Evolutionary conservation across 2,888 invertebrate genomes (phyloP).

Genomic region (Pherbina coryleti): DNA sequence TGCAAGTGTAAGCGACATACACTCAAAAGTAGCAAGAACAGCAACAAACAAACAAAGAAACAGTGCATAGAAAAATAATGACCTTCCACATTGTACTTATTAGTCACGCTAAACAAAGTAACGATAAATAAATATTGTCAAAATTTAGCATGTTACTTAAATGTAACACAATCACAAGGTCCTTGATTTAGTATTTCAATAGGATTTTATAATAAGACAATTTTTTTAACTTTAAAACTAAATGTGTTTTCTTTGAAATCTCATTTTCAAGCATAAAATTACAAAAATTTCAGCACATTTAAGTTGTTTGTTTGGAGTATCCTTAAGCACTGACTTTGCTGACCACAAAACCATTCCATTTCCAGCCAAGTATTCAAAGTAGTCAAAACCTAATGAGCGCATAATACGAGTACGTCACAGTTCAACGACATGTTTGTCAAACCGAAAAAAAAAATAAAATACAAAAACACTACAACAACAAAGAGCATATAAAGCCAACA

Average conservation of each 20-base stretch:
- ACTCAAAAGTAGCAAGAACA: constrained; percentile 13
- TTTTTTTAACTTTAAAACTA: too few species aligned
- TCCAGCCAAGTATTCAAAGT: too few species aligned
- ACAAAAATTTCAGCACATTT: neutral
- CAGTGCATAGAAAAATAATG: constrained; percentile 2
- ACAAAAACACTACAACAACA: neutral
- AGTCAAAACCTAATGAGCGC: too few species aligned
- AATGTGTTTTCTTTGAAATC: too few species aligned
- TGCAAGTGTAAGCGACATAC: neutral
- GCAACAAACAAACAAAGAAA: constrained; percentile 14
- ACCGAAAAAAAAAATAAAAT: neutral
- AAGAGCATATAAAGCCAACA: neutral
- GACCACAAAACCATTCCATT: too few species aligned
- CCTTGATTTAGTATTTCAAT: neutral
- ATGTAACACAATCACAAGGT: neutral
- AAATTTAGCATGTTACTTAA: neutral
- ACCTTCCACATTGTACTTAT: constrained; percentile 19
- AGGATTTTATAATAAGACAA: too few species aligned
- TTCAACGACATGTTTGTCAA: neutral
- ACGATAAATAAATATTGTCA: neutral
- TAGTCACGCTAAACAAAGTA: neutral
- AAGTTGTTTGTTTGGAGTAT: neutral
- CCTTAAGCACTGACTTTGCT: too few species aligned
- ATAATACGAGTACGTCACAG: too few species aligned
- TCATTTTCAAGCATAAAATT: neutral